Conservation (phyloP, 2,888 invertebrate genomes). For the Auanema freiburgensis region DNA sequence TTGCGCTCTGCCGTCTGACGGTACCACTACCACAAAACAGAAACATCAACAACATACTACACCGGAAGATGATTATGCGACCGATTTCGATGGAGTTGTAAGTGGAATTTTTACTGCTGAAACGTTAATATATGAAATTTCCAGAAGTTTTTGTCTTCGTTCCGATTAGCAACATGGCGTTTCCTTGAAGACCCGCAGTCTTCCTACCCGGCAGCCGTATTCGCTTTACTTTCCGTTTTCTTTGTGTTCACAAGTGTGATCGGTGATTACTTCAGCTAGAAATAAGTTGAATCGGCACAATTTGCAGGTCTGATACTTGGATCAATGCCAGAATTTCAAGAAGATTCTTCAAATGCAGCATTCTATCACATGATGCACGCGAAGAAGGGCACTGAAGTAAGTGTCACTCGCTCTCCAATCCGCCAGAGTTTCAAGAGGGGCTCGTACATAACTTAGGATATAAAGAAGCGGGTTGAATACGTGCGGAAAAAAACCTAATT, state of each 20-base stretch:
- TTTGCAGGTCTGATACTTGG: conserved; percentile 57
- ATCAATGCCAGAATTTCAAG: conserved; percentile 63
- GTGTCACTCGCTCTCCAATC: conserved; percentile 3
- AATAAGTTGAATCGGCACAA: neutral
- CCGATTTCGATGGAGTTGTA: conserved; percentile 56
- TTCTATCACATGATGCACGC: conserved; percentile 56
- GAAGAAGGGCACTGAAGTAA: conserved; percentile 31
- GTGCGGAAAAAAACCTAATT: conserved; percentile 19
- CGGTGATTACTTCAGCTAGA: conserved; percentile 25
- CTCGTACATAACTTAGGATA: too few relatives aligned
- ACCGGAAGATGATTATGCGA: conserved; percentile 44
- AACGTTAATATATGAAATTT: neutral
- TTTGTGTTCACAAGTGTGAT: conserved; percentile 62
- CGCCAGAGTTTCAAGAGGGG: too few relatives aligned
- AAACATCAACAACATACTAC: conserved; percentile 14
- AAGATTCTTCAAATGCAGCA: conserved; percentile 51
- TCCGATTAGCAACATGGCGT: conserved; percentile 52
- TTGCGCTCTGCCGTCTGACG: conserved; percentile 43
- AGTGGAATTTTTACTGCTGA: neutral
- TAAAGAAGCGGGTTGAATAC: neutral
- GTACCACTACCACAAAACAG: conserved; percentile 25
- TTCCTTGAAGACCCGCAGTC: conserved; percentile 61
- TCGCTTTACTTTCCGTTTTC: conserved; percentile 56
- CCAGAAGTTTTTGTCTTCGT: conserved; percentile 28
- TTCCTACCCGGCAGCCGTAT: conserved; percentile 50